Percentiles rank a stretch among this genome's conserved stretches.
Evolutionary conservation across 2,888 invertebrate genomes (phyloP).

Genomic region (Lucinisca nassula): DNA sequence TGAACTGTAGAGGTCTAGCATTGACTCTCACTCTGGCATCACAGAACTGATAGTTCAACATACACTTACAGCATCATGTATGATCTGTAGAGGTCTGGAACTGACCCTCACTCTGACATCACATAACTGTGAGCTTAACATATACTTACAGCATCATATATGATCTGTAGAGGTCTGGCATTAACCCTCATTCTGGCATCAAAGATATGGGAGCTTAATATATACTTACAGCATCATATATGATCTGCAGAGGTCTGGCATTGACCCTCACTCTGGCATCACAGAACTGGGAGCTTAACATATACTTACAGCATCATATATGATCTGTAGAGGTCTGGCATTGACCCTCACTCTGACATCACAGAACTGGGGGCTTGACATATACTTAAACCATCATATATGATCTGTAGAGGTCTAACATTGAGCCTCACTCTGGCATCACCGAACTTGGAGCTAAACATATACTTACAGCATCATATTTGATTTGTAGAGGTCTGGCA

Average conservation of each 20-base stretch:
- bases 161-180: slow-evolving; percentile 95
- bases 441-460: too few species aligned
- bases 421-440: too few species aligned
- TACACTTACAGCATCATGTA: too few species aligned
- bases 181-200: slow-evolving; percentile 94
- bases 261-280: slow-evolving; percentile 94
- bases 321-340: slow-evolving; percentile 95
- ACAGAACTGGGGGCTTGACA: too few species aligned
- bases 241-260: slow-evolving; percentile 95
- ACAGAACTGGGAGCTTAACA: too few species aligned
- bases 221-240: slow-evolving; percentile 94
- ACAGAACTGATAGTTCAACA: slow-evolving; percentile 92
- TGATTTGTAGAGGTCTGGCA: too few species aligned
- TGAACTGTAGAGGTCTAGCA: slow-evolving; percentile 95
- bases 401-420: too few species aligned
- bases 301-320: slow-evolving; percentile 94
- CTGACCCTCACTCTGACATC: not conserved
- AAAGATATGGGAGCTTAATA: too few species aligned
- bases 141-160: slow-evolving; percentile 94
- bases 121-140: too few species aligned
- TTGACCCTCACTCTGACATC: slow-evolving; percentile 94
- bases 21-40: slow-evolving; percentile 94
- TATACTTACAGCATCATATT: too few species aligned
- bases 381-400: too few species aligned
- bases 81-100: not conserved